Evolutionary conservation across 2,113 vertebrate species (phyloP), one percentile per base, ranked within the genome.

Genomic region (Epinephelus lanceolatus): DNA sequence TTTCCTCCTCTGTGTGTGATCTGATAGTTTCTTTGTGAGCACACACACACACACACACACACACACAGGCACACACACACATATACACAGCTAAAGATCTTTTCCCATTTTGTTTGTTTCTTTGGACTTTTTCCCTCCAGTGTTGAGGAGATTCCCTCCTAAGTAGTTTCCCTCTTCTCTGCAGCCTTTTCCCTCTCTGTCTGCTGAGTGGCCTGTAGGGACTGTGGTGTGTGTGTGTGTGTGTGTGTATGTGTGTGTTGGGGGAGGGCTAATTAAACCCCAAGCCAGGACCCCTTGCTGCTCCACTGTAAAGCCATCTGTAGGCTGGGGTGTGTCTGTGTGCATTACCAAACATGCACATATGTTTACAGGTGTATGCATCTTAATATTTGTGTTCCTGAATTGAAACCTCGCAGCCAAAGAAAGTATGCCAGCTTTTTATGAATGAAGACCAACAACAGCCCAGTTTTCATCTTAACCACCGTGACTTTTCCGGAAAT

Each of bases 81-180:
- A 27, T 30, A 61, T n/a, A 70, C 68, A 80, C 37, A 27, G 17
- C 4, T 57, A 76, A 10, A 15, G 1, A 61, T 19, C 10, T 56
- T 9, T 42, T 18, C 0, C 8, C 9, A 2, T 23, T 52, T 73
- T 45, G 23, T 74, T 66, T 74, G 42, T 33, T 53, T 57, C 40
- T 14, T 56, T 61, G 68, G 9, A 63, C 21, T 56, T 76, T 92
- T 95, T 94, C 94, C 95, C 93, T 93, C 86, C 85, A 71, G 62
- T 89, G 69, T 49, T 27, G 63, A 77, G 55, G 76, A 87, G 78
- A 91, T 95, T 95, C 95, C 94, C 94, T 95, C 93, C 90, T 62
- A 15, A 87, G 23, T 85, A 33, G 57, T 90, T 95, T 95, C 94
- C 94, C 94, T 95, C 93, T 93, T 78, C 76, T 92, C 73, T 55